phyloP scores from a whole-genome alignment of 37 sponge, comb jelly and placozoan species.

The Tethya wilhelma region DNA sequence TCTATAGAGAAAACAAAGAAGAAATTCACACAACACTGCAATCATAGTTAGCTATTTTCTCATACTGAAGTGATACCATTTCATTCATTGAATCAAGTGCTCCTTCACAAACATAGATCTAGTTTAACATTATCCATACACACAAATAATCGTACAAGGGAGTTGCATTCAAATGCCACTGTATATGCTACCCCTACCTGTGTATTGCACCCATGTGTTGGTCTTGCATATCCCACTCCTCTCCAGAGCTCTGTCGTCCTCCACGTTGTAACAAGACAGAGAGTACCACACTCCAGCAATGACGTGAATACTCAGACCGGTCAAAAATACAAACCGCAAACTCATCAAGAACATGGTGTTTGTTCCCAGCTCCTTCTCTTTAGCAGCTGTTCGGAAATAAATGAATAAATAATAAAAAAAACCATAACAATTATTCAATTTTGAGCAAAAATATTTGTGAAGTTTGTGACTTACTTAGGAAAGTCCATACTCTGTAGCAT shows the following conservation, averaged over 20 bases:
- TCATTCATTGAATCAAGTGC: no score
- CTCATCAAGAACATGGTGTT: conserved; percentile 46
- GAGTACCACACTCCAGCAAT: conserved; percentile 57
- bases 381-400: not conserved
- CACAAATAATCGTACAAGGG: no score
- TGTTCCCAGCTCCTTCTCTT: conserved; percentile 47
- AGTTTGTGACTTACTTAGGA: conserved; percentile 49
- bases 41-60: no score
- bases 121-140: no score
- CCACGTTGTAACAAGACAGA: conserved; percentile 60
- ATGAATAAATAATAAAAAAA: not conserved
- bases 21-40: no score
- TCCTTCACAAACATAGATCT: no score
- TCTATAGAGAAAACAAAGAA: conserved; percentile 36
- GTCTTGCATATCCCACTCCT: no score
- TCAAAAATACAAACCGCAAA: conserved; percentile 37
- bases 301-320: conserved; percentile 41
- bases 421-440: not conserved
- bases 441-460: not conserved
- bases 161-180: not conserved
- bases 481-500: conserved; percentile 39
- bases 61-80: no score
- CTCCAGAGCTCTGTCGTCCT: no score
- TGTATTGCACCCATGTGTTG: conserved; percentile 17
- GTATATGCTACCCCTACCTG: conserved; percentile 38